Percentiles rank a stretch among this genome's conserved stretches.
Conservation (phyloP, 2,113 vertebrate genomes). For the Theristicus caerulescens region DNA sequence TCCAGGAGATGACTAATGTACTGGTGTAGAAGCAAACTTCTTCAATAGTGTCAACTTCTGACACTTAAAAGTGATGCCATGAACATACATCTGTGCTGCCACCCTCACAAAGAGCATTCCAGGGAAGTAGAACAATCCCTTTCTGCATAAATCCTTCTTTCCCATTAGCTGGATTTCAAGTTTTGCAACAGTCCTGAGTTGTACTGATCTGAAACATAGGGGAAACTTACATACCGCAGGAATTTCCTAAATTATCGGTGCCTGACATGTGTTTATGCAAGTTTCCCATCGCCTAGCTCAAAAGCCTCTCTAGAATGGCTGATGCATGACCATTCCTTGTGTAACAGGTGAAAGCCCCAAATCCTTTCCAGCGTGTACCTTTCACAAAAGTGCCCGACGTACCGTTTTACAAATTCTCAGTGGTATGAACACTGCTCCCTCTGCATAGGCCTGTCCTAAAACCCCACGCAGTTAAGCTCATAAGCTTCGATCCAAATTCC, state of each 20-base stretch:
- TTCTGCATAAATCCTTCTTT: neutral
- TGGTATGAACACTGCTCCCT: neutral
- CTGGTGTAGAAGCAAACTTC: neutral
- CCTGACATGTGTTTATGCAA: neutral
- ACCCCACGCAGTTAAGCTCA: neutral
- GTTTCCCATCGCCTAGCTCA: neutral
- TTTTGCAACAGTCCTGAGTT: neutral
- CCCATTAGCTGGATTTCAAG: neutral
- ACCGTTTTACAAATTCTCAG: neutral
- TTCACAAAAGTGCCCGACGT: accelerated
- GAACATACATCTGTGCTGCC: neutral
- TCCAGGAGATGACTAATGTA: neutral
- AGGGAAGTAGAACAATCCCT: neutral
- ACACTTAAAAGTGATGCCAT: neutral
- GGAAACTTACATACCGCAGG: neutral
- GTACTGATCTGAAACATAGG: neutral
- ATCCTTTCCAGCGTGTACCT: accelerated
- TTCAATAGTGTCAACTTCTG: neutral
- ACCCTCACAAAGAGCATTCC: neutral
- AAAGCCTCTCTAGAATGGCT: neutral
- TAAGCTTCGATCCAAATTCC: neutral
- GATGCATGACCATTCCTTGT: neutral
- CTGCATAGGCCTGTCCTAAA: neutral
- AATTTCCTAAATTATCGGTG: neutral
- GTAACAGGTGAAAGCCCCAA: neutral